Evolutionary conservation across 2,888 invertebrate species (phyloP), one percentile per base, ranked within the genome.

Genomic region (Camptogramma bilineatum): DNA sequence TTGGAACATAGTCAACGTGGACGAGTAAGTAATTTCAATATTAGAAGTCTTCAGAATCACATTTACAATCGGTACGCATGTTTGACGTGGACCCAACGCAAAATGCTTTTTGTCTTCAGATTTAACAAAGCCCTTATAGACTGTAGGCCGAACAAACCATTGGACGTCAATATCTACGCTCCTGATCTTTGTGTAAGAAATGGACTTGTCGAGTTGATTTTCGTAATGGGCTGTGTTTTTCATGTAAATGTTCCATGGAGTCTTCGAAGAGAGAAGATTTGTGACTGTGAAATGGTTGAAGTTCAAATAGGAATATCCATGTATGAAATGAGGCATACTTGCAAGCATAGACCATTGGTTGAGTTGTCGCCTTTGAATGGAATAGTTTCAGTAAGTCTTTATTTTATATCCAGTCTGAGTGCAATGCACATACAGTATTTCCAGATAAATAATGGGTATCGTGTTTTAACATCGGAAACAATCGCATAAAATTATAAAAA

Each of bases 1-100:
- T 54, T 92, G 93, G 93, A 91, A 90, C 70, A 86, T 92, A 34
- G 75, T 82, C n/a, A 92, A 93, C 64, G 80, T 93, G 0, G 81
- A 87, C 19, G 88, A 85, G 93, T 93, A 74, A 74, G 93, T 87
- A 70, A 2, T 13, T 39, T 3, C 10, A 13, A 13, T 8, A 28
- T 1, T n/a, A n/a, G n/a, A n/a, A n/a, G n/a, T n/a, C n/a, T 28
- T 28, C 8, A 28, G 28, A 28, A 28, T 28, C 28, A 28, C 8
- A 3, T 1, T 28, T 28, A n/a, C n/a, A n/a, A n/a, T n/a, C n/a
- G n/a, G n/a, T n/a, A n/a, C n/a, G n/a, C n/a, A 4, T 24, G 24
- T 24, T 24, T 0, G 4, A 28, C 28, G n/a, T 28, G 28, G 28
- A 28, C 5, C 13, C 17, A 17, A 17, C 17, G 7, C 3, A 17